Evolutionary conservation across 2,797 vertebrate genomes (phyloP).

Genomic region (Chiroxiphia lanceolata): DNA sequence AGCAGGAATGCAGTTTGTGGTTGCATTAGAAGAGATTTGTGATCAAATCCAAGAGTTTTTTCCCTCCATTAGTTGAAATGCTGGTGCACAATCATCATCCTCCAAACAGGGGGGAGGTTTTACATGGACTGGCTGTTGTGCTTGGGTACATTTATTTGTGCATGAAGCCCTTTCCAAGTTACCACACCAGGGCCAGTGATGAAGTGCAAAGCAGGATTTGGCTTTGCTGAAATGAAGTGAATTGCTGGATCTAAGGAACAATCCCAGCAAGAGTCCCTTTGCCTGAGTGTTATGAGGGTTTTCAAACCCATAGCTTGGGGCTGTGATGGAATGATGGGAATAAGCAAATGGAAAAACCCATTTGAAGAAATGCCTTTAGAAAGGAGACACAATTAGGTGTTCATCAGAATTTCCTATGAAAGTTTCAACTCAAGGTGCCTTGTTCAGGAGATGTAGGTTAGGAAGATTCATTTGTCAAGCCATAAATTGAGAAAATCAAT

Average conservation of each 20-base stretch:
- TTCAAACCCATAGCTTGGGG: neutral
- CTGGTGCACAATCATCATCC: neutral
- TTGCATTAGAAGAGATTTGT: conserved; percentile 15
- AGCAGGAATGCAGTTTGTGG: conserved; percentile 28
- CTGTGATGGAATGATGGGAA: neutral
- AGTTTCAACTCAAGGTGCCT: neutral
- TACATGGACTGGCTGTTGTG: neutral
- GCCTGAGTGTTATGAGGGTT: neutral
- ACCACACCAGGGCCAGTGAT: neutral
- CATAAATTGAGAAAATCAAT: neutral
- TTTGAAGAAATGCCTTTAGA: neutral
- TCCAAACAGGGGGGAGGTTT: neutral
- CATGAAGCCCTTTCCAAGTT: conserved; percentile 1
- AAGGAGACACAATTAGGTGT: neutral
- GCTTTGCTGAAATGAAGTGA: neutral
- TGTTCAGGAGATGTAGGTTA: neutral
- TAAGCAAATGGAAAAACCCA: neutral
- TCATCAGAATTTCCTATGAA: neutral
- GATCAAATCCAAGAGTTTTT: neutral
- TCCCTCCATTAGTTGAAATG: neutral
- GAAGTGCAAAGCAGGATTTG: conserved; percentile 50
- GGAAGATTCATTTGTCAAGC: neutral
- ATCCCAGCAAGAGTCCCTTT: neutral
- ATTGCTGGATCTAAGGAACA: neutral
- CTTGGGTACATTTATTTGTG: neutral